phyloP scores from a whole-genome alignment of 2,888 invertebrate genomes.

The Pandemis corylana region DNA sequence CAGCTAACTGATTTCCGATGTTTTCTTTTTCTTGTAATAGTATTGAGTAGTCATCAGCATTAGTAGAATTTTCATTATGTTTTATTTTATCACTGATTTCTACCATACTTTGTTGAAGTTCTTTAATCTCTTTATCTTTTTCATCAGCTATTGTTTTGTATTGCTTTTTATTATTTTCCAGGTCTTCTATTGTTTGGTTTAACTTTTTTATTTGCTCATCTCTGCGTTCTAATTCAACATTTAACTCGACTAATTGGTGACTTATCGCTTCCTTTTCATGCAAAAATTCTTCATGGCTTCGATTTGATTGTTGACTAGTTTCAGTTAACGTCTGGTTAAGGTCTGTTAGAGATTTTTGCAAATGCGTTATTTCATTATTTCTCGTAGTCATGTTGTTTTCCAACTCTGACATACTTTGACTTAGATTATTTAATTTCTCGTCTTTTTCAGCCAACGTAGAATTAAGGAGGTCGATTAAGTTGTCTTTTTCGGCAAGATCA shows the following conservation, averaged over 20 bases:
- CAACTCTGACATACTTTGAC: constrained; percentile 58
- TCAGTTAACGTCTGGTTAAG: constrained; percentile 53
- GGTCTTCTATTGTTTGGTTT: constrained; percentile 51
- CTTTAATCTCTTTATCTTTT: constrained; percentile 74
- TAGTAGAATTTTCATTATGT: constrained; percentile 57
- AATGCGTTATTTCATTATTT: constrained; percentile 63
- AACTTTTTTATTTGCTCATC: constrained; percentile 60
- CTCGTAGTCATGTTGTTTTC: constrained; percentile 58
- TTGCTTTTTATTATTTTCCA: constrained; percentile 53
- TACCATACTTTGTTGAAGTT: constrained; percentile 67
- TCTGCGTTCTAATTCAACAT: constrained; percentile 63
- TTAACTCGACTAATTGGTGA: constrained; percentile 58
- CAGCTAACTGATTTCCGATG: constrained; percentile 59
- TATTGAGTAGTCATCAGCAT: constrained; percentile 65
- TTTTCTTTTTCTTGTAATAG: constrained; percentile 63
- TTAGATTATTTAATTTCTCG: constrained; percentile 52
- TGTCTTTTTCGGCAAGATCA: constrained; percentile 74
- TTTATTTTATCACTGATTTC: constrained; percentile 68
- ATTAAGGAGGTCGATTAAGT: constrained; percentile 67
- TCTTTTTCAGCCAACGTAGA: constrained; percentile 58
- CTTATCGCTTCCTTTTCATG: constrained; percentile 63
- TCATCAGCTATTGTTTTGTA: constrained; percentile 55
- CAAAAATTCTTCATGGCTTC: constrained; percentile 41
- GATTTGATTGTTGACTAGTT: constrained; percentile 52
- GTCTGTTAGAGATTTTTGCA: constrained; percentile 58